A percentile compares a stretch with the other conserved stretches of the same genome.
These are phyloP conservation scores for Melieria picta DNA, from an alignment of 2,888 invertebrate species.

Conservation along the genomic window DNA sequence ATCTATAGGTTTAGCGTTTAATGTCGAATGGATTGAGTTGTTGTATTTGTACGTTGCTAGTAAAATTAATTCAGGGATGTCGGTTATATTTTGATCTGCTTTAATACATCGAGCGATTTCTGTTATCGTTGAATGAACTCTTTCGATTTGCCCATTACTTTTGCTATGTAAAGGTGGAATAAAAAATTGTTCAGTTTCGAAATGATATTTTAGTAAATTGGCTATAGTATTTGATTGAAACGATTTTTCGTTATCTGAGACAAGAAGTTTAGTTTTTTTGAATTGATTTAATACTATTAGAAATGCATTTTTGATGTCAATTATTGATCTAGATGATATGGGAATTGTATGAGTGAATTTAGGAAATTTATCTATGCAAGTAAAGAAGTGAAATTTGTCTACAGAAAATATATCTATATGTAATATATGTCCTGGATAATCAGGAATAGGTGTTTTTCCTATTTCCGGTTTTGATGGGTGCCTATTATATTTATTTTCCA, in stretches of 20 bases:
- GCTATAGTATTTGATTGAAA: no score
- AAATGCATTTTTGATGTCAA: constrained; percentile 1
- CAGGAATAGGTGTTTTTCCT: constrained; percentile 23
- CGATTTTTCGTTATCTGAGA: no score
- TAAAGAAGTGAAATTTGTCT: constrained; percentile 25
- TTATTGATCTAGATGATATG: constrained; percentile 7
- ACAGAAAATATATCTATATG: constrained; percentile 31
- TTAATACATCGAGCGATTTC: no score
- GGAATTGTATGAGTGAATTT: constrained; percentile 16
- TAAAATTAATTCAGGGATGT: constrained; percentile 6
- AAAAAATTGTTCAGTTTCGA: no score
- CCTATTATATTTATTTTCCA: constrained; percentile 31
- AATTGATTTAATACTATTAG: no score
- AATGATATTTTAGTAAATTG: no score
- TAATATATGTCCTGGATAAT: constrained; percentile 25
- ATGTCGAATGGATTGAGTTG: constrained; percentile 6
- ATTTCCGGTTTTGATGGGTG: constrained; percentile 26
- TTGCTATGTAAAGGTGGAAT: no score
- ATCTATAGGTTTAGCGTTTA: constrained; percentile 1
- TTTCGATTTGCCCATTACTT: no score
- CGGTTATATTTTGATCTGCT: constrained; percentile 14
- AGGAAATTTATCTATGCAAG: constrained; percentile 30
- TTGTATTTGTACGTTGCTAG: constrained; percentile 7
- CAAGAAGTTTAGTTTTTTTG: no score
- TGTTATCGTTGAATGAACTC: no score